These are phyloP conservation scores for Daboia siamensis DNA, from an alignment of 2,113 vertebrate genomes.

Conservation along the genomic window DNA sequence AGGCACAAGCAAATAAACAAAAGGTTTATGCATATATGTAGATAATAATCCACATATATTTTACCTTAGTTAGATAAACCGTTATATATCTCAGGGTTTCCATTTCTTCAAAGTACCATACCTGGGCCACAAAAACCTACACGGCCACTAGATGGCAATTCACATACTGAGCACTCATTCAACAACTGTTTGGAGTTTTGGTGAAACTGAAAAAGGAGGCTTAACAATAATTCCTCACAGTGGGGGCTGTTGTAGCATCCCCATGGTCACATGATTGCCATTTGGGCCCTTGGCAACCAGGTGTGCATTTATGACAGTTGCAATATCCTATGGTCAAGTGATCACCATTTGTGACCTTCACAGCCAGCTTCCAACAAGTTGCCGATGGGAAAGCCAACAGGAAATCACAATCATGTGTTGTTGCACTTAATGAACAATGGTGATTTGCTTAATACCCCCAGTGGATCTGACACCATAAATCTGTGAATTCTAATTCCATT, in stretches of 20 bases:
- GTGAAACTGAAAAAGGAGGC: neutral
- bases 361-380: neutral
- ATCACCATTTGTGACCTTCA: neutral
- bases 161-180: neutral
- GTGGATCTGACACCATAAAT: neutral
- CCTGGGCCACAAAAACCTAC: neutral
- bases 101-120: neutral
- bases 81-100: neutral
- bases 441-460: neutral
- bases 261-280: neutral
- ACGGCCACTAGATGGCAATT: neutral
- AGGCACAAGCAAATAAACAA: neutral
- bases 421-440: neutral
- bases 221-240: neutral
- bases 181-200: neutral
- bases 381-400: neutral
- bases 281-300: neutral
- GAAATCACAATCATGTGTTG: neutral
- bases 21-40: neutral
- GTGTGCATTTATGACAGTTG: neutral
- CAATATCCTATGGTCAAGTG: neutral
- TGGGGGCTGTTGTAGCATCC: neutral
- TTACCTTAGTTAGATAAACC: neutral
- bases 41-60: neutral
- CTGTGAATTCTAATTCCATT: neutral